Evolutionary conservation across 2,888 invertebrate genomes (phyloP).

Genomic region (Hemicrepidius hirtus): DNA sequence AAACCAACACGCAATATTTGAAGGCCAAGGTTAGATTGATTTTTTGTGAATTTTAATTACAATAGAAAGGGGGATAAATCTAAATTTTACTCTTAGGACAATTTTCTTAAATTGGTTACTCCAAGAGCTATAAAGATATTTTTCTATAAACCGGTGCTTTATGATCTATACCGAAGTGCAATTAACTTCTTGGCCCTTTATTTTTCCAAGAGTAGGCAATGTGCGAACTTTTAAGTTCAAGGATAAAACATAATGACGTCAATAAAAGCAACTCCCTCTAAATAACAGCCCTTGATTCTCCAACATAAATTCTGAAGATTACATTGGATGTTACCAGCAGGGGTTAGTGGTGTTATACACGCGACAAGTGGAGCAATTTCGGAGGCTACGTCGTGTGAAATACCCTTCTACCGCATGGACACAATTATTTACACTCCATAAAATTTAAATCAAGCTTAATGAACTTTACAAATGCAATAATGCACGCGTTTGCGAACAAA

Average conservation of each 20-base stretch:
- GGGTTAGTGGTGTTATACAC: slow-evolving; percentile 25
- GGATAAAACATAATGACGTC: slow-evolving; percentile 29
- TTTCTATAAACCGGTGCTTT: background rate
- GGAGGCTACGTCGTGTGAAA: slow-evolving; percentile 4
- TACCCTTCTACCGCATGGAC: background rate
- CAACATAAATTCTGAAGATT: slow-evolving; percentile 27
- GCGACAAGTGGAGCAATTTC: slow-evolving; percentile 17
- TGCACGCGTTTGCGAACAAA: slow-evolving; percentile 10
- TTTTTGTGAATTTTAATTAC: too few species aligned
- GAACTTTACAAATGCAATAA: slow-evolving; percentile 25
- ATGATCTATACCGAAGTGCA: background rate
- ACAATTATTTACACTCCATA: slow-evolving; percentile 17
- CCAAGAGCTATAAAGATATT: background rate
- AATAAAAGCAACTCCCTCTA: slow-evolving; percentile 24
- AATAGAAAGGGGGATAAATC: too few species aligned
- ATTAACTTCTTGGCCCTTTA: slow-evolving; percentile 15
- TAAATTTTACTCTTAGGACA: too few species aligned
- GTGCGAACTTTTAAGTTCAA: slow-evolving; percentile 34
- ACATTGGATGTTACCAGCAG: slow-evolving; percentile 17
- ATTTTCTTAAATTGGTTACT: too few species aligned
- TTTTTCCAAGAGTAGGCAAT: background rate
- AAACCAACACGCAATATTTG: too few species aligned
- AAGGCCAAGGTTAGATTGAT: too few species aligned
- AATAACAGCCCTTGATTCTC: slow-evolving; percentile 8
- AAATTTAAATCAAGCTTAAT: slow-evolving; percentile 9